Conservation (phyloP, 2,113 vertebrate species). For the Carassius auratus region DNA sequence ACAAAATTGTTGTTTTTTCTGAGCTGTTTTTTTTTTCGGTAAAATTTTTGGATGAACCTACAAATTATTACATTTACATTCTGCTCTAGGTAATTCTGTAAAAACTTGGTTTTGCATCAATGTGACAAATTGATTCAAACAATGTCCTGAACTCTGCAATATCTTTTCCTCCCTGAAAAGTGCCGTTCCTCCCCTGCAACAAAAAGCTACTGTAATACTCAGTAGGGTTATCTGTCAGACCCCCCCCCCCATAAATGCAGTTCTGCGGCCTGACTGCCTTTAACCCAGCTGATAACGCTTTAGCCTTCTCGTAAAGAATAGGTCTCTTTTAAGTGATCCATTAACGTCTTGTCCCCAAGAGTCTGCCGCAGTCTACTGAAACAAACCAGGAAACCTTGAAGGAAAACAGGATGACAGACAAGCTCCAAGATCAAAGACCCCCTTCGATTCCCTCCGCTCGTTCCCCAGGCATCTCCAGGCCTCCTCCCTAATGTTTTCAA, state of each 20-base stretch:
- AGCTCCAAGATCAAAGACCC: slow-evolving; percentile 65
- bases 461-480: slow-evolving; percentile 56
- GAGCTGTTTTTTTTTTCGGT: background rate
- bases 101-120: slow-evolving; percentile 13
- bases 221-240: slow-evolving; percentile 58
- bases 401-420: slow-evolving; percentile 67
- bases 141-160: slow-evolving; percentile 40
- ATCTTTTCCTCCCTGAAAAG: slow-evolving; percentile 47
- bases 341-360: slow-evolving; percentile 66
- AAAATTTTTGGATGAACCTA: background rate
- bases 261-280: slow-evolving; percentile 56
- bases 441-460: slow-evolving; percentile 44
- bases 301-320: slow-evolving; percentile 61
- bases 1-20: background rate
- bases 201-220: slow-evolving; percentile 63
- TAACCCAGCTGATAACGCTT: slow-evolving; percentile 65
- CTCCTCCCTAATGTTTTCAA: slow-evolving; percentile 64
- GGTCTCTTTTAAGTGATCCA: slow-evolving; percentile 65
- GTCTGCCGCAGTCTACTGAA: slow-evolving; percentile 61
- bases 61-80: background rate
- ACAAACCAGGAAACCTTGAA: slow-evolving; percentile 70
- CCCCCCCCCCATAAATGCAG: slow-evolving; percentile 37
- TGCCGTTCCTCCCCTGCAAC: slow-evolving; percentile 46
- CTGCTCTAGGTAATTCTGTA: slow-evolving; percentile 6
- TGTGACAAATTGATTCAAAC: slow-evolving; percentile 31